Conservation (phyloP, 2,888 invertebrate genomes). For the Macrosiphum euphorbiae region DNA sequence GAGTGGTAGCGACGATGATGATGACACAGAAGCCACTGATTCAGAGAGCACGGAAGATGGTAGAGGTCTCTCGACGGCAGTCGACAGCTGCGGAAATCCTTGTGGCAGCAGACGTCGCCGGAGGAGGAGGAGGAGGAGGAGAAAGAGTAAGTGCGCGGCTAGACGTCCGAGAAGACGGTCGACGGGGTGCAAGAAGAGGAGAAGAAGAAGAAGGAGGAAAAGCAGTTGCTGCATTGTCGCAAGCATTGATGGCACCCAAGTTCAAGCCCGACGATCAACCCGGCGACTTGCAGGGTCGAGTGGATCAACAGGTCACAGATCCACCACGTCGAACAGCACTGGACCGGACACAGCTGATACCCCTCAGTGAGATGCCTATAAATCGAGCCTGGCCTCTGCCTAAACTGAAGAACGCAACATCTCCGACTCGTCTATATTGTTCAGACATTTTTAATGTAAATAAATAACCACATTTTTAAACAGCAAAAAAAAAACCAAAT, state of each 20-base stretch:
- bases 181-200: neutral
- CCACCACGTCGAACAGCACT: neutral
- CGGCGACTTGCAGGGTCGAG: neutral
- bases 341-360: neutral
- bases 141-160: neutral
- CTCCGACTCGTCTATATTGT: neutral
- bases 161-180: neutral
- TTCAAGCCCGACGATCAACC: neutral
- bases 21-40: neutral
- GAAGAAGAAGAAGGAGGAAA: neutral
- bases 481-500: too few species aligned
- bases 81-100: neutral
- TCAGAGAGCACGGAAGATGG: neutral
- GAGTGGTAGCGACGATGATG: neutral
- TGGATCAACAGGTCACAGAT: neutral
- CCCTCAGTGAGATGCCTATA: neutral
- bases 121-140: neutral
- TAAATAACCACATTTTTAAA: neutral
- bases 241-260: neutral
- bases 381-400: neutral
- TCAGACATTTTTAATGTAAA: neutral
- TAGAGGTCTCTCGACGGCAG: neutral
- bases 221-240: neutral
- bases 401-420: neutral
- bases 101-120: neutral